These are phyloP conservation scores for Temnothorax ravouxi DNA, from an alignment of 2,888 invertebrate species.

Conservation along the genomic window DNA sequence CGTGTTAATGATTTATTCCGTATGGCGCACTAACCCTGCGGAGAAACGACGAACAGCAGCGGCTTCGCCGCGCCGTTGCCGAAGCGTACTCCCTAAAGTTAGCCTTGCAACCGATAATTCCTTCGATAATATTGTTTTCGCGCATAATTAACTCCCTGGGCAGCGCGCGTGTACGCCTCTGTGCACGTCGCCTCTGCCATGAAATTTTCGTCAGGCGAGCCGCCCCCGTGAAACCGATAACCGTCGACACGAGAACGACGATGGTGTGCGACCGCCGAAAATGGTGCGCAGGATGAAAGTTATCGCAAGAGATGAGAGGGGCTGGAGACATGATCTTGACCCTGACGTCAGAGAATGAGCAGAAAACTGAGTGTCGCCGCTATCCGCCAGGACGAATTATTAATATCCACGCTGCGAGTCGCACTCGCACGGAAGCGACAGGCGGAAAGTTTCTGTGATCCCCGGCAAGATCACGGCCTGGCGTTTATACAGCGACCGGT, in stretches of 20 bases:
- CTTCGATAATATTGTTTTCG: conserved; percentile 79
- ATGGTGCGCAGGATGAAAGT: conserved; percentile 45
- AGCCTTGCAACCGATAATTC: conserved; percentile 76
- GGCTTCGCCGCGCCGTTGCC: conserved; percentile 57
- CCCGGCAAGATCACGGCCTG: background rate
- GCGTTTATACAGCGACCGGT: conserved; percentile 18
- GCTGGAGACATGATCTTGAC: background rate
- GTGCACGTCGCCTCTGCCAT: conserved; percentile 47
- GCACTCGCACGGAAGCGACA: conserved; percentile 39
- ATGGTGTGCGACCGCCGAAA: conserved; percentile 51
- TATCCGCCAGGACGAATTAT: conserved; percentile 35
- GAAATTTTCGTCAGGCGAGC: conserved; percentile 66
- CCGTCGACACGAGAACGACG: conserved; percentile 53
- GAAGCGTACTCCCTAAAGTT: conserved; percentile 72
- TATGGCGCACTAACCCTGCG: conserved; percentile 58
- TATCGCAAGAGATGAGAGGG: conserved; percentile 8
- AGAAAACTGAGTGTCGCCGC: background rate
- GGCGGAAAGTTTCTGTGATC: conserved; percentile 50
- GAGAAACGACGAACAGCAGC: conserved; percentile 68
- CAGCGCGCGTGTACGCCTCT: conserved; percentile 38
- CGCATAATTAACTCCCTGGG: conserved; percentile 76
- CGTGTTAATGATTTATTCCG: conserved; percentile 68
- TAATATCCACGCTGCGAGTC: conserved; percentile 26
- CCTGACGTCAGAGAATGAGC: background rate
- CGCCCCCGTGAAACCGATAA: conserved; percentile 69